Evolutionary conservation across 2,888 invertebrate genomes (phyloP).

Genomic region (Neoscelio sp.): DNA sequence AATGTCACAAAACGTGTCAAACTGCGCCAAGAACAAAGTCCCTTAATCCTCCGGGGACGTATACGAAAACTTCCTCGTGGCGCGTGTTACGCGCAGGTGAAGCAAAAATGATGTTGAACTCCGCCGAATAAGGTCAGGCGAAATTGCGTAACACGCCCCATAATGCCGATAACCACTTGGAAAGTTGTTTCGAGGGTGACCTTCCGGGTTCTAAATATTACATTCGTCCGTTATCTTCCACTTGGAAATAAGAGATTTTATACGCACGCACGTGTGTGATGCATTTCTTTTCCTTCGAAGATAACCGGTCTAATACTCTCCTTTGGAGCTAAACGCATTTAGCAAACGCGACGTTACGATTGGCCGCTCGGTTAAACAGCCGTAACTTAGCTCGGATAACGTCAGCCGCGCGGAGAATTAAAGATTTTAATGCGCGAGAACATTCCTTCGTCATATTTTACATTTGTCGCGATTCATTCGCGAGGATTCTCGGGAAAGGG

Average conservation of each 20-base stretch:
- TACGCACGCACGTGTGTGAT: no score
- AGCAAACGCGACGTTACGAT: constrained; percentile 5
- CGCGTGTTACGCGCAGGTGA: constrained; percentile 34
- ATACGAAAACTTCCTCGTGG: constrained; percentile 20
- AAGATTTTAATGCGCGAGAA: constrained; percentile 38
- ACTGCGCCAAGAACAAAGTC: constrained; percentile 40
- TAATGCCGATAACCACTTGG: constrained; percentile 32
- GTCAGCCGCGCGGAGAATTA: constrained; percentile 36
- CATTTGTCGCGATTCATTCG: constrained; percentile 12
- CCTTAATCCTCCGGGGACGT: constrained; percentile 28
- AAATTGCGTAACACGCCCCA: constrained; percentile 34
- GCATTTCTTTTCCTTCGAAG: constrained; percentile 7
- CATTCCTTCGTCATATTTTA: constrained; percentile 36
- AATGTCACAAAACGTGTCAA: constrained; percentile 37
- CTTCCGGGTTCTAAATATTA: constrained; percentile 30
- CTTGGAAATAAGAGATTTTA: constrained; percentile 43
- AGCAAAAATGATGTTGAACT: constrained; percentile 21
- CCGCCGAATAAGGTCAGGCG: constrained; percentile 26
- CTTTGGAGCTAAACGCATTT: constrained; percentile 26
- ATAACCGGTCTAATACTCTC: constrained; percentile 47
- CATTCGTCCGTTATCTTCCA: constrained; percentile 13
- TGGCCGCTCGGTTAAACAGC: constrained; percentile 29
- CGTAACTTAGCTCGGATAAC: constrained; percentile 42
- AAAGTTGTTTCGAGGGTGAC: constrained; percentile 48
- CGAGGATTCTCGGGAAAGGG: constrained; percentile 18